phyloP scores from a whole-genome alignment of 2,113 vertebrate species.

The Morphnarchus princeps region DNA sequence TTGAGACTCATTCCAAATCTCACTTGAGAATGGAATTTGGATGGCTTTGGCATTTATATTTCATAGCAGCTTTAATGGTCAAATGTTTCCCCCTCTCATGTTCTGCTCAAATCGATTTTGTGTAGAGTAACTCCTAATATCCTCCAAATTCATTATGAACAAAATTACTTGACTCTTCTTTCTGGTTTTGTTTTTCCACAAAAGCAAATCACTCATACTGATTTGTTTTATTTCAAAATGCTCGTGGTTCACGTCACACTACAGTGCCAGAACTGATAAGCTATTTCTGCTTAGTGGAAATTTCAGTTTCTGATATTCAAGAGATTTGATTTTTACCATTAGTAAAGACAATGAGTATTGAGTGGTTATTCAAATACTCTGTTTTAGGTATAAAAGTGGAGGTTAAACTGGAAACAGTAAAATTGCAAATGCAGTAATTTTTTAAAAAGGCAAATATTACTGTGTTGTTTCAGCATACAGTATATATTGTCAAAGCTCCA shows the following conservation, averaged over 20 bases:
- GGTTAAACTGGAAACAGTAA: background rate
- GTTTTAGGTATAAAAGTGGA: background rate
- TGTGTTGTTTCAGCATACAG: background rate
- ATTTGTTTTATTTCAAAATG: background rate
- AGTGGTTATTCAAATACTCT: background rate
- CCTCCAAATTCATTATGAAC: background rate
- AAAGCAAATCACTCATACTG: background rate
- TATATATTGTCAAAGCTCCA: background rate
- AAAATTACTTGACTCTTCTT: background rate
- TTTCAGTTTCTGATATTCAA: background rate
- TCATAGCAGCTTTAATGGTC: background rate
- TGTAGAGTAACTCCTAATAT: background rate
- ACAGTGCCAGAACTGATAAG: background rate
- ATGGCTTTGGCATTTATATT: background rate
- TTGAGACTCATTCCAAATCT: background rate
- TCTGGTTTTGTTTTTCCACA: background rate
- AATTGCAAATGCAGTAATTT: background rate
- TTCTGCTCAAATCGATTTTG: background rate
- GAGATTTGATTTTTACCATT: background rate
- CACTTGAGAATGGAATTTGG: background rate
- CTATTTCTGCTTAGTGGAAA: background rate
- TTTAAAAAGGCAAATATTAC: background rate
- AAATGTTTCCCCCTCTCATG: background rate
- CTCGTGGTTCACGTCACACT: background rate
- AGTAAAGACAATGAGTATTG: background rate